Conservation (phyloP, 1,140 invertebrate species). For the Plutomurus gul region DNA sequence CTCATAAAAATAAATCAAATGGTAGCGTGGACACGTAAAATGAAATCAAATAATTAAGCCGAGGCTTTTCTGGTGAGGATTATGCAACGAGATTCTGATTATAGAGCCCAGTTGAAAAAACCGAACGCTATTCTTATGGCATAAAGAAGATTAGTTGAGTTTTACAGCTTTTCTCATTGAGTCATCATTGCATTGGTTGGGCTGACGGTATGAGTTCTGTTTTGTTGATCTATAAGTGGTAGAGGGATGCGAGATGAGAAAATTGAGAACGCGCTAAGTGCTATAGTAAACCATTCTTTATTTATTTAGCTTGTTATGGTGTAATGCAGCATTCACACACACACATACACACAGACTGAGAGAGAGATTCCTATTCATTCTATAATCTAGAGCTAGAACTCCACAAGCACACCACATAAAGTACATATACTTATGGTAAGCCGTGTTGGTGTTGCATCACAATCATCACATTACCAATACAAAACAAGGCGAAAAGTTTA, state of each 20-base stretch:
- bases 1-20: background rate
- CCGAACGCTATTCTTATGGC: background rate
- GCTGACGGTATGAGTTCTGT: background rate
- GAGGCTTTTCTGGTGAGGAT: background rate
- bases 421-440: no score
- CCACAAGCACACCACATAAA: no score
- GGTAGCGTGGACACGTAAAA: background rate
- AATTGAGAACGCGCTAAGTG: constrained; percentile 8
- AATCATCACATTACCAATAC: no score
- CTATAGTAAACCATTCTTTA: background rate
- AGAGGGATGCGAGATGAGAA: no score
- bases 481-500: no score
- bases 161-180: background rate
- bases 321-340: background rate
- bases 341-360: no score
- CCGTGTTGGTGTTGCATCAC: no score
- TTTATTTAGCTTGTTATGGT: background rate
- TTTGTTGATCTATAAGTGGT: background rate
- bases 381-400: no score
- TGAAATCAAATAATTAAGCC: background rate
- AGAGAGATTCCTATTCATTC: background rate
- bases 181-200: background rate
- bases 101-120: background rate
- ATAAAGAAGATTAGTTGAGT: constrained; percentile 6
- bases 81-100: background rate